Base-by-base conservation (phyloP, 1,140 invertebrate species). In the Papilio glaucus region DNA sequence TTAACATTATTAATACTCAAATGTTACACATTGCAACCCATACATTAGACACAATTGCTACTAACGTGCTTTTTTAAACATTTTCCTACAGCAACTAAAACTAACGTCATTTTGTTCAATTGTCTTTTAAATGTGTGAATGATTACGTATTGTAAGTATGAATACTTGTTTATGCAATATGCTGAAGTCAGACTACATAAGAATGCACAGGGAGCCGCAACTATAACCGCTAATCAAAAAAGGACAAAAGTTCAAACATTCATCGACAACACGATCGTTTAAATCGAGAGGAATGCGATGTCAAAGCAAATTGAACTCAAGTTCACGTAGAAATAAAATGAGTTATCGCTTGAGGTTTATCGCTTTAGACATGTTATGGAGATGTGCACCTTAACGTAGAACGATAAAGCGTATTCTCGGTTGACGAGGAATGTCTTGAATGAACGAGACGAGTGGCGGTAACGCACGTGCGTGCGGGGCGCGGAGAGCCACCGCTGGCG, bases 241-340 rank as follows among this genome's bases (percentile, higher is more conserved):
- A 89, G 89, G 87, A 89, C 86, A 85, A 92, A 90, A 91, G 90
- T 91, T 91, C 89, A 91, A 88, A 88, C 88, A 85, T 84, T 83
- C 80, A 82, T 83, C 82, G 83, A 82, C 84, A 85, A 82, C 81
- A 84, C 85, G 82, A 83, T 88, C 84, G 84, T 77, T 85, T 84
- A 80, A 83, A 77, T 71, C 62, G 74, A 74, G 72, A 77, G 83
- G 86, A 85, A 87, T 90, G 84, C 74, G 77, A 24, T 71, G 74
- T 67, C 78, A 84, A 82, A 80, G 82, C 76, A 86, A 88, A 87
- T 86, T 87, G 83, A 76, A 78, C 83, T 89, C 81, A 85, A 85
- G 73, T 57, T 9, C 5, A 76, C 15, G 81, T 76, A 82, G 81
- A 39, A 76, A 85, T 88, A 91, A 82, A 81, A 87, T 88, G 72